A percentile compares a stretch with the other conserved stretches of the same genome.
Evolutionary conservation across 2,888 invertebrate species (phyloP).

Genomic region (Drosophila formosana): DNA sequence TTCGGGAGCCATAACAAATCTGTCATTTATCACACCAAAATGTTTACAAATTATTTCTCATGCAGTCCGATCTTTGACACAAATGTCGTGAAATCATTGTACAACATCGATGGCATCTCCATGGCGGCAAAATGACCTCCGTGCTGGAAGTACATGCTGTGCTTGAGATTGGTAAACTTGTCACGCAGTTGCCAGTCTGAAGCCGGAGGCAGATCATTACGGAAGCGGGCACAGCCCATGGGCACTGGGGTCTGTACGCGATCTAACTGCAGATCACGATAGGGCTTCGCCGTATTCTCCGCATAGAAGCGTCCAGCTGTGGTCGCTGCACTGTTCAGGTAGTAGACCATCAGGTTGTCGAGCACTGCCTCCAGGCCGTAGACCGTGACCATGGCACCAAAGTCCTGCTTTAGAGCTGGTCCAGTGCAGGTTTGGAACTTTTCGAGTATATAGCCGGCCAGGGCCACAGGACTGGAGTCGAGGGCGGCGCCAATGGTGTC

Average conservation of each 20-base stretch:
- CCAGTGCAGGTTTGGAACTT: constrained; percentile 92
- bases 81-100: constrained; percentile 89
- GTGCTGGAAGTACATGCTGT: constrained; percentile 88
- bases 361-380: constrained; percentile 86
- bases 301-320: constrained; percentile 90
- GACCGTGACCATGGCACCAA: constrained; percentile 82
- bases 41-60: neutral
- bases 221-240: constrained; percentile 90
- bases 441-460: constrained; percentile 95
- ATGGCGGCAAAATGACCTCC: constrained; percentile 96
- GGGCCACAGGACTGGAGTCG: constrained; percentile 88
- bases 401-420: constrained; percentile 86
- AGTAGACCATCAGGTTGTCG: constrained; percentile 93
- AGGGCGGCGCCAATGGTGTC: constrained; percentile 90
- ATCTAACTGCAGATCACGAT: constrained; percentile 65
- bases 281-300: constrained; percentile 85
- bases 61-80: constrained; percentile 83
- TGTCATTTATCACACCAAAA: neutral
- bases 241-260: constrained; percentile 89
- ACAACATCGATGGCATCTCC: constrained; percentile 90
- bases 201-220: constrained; percentile 88
- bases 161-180: constrained; percentile 89
- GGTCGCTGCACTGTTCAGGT: constrained; percentile 89
- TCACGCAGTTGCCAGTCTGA: constrained; percentile 87
- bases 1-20: neutral